Evolutionary conservation across 2,113 vertebrate species (phyloP).

Genomic region (Brachyhypopomus gauderio): DNA sequence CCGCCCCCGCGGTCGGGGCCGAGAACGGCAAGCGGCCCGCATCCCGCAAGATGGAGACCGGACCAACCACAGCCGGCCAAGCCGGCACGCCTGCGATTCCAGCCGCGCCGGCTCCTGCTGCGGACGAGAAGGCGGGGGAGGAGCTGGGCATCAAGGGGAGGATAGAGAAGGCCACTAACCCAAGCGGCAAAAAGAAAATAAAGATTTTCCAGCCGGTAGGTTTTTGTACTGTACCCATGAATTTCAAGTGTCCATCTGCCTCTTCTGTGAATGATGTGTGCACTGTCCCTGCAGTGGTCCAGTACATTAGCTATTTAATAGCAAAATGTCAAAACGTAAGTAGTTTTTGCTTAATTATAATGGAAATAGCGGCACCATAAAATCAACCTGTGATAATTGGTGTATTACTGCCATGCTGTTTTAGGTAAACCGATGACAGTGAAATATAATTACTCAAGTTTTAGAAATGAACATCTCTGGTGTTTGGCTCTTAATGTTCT

Average conservation of each 20-base stretch:
- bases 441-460: too few relatives aligned
- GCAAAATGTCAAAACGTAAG: too few relatives aligned
- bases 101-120: conserved; percentile 55
- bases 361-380: too few relatives aligned
- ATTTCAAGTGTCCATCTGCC: neutral
- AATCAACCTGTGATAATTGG: too few relatives aligned
- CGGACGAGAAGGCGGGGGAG: conserved; percentile 78
- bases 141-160: conserved; percentile 96
- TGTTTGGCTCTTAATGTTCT: neutral
- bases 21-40: conserved; percentile 63
- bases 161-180: conserved; percentile 95
- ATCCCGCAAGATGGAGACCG: conserved; percentile 51
- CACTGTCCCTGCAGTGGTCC: neutral
- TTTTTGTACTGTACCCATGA: conserved; percentile 48
- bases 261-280: neutral
- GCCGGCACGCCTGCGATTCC: neutral
- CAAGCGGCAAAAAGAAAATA: conserved; percentile 96
- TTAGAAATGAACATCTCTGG: neutral
- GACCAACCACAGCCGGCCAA: conserved; percentile 21
- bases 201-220: conserved; percentile 99
- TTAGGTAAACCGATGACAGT: neutral
- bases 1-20: conserved; percentile 66
- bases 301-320: neutral
- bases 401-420: too few relatives aligned
- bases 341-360: too few relatives aligned